Conservation (phyloP, 2,797 vertebrate species). For the Eleutherodactylus coqui region DNA sequence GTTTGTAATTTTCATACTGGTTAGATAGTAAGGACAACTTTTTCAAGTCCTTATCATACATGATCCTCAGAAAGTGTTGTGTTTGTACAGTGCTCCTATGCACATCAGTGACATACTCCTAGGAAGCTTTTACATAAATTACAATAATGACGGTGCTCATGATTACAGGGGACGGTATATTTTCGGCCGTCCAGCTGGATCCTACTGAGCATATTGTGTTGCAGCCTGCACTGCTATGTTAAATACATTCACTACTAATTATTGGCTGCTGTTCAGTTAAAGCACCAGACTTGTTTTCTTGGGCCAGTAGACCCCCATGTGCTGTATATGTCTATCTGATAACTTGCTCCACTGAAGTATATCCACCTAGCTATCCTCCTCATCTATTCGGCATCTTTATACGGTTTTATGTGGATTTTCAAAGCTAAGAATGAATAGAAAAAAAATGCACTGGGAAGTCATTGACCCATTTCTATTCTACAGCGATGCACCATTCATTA, state of each 20-base stretch:
- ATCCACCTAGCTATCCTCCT: neutral
- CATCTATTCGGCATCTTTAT: neutral
- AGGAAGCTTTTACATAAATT: slow-evolving; percentile 15
- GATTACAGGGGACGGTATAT: slow-evolving; percentile 42
- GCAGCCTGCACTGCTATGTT: slow-evolving; percentile 56
- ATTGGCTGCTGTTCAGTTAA: slow-evolving; percentile 60
- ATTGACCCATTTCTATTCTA: slow-evolving; percentile 17
- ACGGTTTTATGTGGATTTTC: neutral
- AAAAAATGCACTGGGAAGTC: slow-evolving; percentile 1
- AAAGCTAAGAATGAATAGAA: neutral
- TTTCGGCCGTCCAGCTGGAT: slow-evolving; percentile 59
- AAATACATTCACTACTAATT: slow-evolving; percentile 56
- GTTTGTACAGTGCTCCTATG: neutral
- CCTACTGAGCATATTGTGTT: slow-evolving; percentile 58
- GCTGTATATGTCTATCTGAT: neutral
- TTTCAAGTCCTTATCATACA: neutral
- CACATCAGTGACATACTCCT: neutral
- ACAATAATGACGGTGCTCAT: slow-evolving; percentile 26
- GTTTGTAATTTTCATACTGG: neutral
- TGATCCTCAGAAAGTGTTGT: neutral
- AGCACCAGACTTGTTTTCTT: slow-evolving; percentile 46
- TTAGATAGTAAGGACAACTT: neutral
- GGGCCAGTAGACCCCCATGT: slow-evolving; percentile 8
- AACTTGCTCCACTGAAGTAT: neutral
- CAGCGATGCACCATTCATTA: neutral